These are phyloP conservation scores for Epinotia brunnichana DNA, from an alignment of 2,888 invertebrate species.

Conservation along the genomic window DNA sequence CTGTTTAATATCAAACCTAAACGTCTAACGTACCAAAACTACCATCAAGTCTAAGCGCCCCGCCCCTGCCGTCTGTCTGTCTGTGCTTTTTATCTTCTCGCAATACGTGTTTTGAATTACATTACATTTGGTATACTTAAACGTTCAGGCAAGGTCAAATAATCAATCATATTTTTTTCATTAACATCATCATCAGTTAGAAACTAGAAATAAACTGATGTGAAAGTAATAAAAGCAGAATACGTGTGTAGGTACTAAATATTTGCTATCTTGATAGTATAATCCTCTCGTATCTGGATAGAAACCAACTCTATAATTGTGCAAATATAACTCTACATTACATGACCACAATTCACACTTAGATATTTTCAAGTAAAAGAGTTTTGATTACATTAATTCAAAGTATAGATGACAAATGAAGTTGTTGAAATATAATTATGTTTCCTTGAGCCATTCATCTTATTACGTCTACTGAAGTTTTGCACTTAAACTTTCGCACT, in stretches of 20 bases:
- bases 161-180: neutral
- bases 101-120: too few species aligned
- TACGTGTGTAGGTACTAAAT: conserved; percentile 19
- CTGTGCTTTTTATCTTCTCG: neutral
- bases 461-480: conserved; percentile 7
- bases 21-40: neutral
- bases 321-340: conserved; percentile 19
- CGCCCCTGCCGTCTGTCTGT: neutral
- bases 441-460: neutral
- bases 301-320: conserved; percentile 18
- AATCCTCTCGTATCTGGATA: conserved; percentile 26
- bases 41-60: neutral
- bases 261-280: conserved; percentile 35
- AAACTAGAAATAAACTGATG: neutral
- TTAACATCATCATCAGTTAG: neutral
- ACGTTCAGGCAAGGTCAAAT: neutral
- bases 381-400: too few species aligned
- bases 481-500: conserved; percentile 5
- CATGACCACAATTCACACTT: neutral
- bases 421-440: neutral
- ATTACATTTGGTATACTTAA: neutral
- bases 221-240: conserved; percentile 12
- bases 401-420: neutral
- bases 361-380: neutral
- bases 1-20: neutral